Conservation (phyloP, 2,797 vertebrate genomes). For the Galagoides demidoff region DNA sequence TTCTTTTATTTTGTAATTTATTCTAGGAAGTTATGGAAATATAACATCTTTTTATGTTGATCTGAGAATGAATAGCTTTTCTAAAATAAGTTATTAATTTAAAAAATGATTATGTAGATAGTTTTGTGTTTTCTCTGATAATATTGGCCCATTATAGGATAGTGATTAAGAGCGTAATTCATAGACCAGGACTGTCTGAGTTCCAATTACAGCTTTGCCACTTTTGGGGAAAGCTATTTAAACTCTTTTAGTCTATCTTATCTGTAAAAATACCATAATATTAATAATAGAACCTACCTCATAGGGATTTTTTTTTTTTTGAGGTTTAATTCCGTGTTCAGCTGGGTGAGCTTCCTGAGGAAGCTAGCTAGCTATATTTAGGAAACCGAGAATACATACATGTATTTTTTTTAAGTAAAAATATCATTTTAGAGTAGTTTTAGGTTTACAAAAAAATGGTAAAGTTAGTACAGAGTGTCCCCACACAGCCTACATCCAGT, state of each 20-base stretch:
- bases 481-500: neutral
- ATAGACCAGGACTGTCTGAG: neutral
- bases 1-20: neutral
- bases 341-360: neutral
- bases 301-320: neutral
- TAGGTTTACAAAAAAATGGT: neutral
- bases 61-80: neutral
- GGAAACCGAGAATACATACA: neutral
- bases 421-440: neutral
- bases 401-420: neutral
- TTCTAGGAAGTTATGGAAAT: neutral
- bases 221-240: neutral
- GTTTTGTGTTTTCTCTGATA: neutral
- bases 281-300: neutral
- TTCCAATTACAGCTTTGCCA: neutral
- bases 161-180: neutral
- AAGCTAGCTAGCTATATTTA: neutral
- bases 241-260: neutral
- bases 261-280: neutral
- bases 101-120: neutral
- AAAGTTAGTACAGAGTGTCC: neutral
- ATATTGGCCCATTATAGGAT: neutral
- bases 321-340: neutral
- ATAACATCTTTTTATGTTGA: neutral
- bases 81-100: neutral